phyloP scores from a whole-genome alignment of 1,140 invertebrate genomes.

The Danaus plexippus region DNA sequence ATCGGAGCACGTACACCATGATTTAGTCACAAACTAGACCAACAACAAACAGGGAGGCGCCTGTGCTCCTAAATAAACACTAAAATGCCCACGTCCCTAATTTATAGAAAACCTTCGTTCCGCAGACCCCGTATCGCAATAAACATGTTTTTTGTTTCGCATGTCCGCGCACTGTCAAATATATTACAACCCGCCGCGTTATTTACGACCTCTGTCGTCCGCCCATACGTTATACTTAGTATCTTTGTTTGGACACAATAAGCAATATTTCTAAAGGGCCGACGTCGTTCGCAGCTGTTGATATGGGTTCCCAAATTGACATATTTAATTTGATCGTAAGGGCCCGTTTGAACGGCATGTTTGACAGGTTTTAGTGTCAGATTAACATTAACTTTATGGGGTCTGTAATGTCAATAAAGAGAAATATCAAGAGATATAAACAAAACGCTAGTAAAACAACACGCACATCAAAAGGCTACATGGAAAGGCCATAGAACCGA shows the following conservation, averaged over 20 bases:
- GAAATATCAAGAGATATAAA: constrained; percentile 37
- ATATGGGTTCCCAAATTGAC: constrained; percentile 71
- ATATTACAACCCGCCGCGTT: constrained; percentile 69
- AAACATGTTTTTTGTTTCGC: constrained; percentile 71
- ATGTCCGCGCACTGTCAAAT: constrained; percentile 71
- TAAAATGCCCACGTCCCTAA: constrained; percentile 47
- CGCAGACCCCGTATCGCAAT: constrained; percentile 54
- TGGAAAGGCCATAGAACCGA: constrained; percentile 43
- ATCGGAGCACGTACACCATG: constrained; percentile 25
- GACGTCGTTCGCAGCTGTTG: constrained; percentile 69
- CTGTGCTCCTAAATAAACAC: constrained; percentile 49
- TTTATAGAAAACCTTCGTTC: constrained; percentile 46
- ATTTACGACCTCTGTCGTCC: constrained; percentile 68
- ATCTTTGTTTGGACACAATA: constrained; percentile 73
- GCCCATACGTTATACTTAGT: constrained; percentile 72
- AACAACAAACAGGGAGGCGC: constrained; percentile 27
- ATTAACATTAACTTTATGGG: constrained; percentile 66
- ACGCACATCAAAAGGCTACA: constrained; percentile 57
- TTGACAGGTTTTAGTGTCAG: constrained; percentile 70
- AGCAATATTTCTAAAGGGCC: constrained; percentile 71
- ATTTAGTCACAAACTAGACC: constrained; percentile 32
- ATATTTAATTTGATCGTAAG: constrained; percentile 71
- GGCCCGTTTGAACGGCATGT: constrained; percentile 50
- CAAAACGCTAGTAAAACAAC: constrained; percentile 27
- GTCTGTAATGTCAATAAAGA: constrained; percentile 54